These are phyloP conservation scores for Esperia sulphurella DNA, from an alignment of 2,888 invertebrate species.

Conservation along the genomic window DNA sequence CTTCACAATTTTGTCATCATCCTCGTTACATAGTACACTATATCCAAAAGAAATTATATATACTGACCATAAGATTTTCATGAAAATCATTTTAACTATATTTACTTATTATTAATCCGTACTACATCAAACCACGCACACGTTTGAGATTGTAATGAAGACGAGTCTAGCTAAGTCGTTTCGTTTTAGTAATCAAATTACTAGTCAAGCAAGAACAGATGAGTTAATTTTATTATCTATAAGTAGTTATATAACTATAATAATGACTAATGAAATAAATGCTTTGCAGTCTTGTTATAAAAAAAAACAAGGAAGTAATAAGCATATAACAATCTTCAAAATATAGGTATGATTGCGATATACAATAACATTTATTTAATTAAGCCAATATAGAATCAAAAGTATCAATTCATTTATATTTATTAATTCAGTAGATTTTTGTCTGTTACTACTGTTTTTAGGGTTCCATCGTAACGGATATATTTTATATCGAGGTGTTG, in stretches of 20 bases:
- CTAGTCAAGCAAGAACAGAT: constrained; percentile 55
- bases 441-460: too few species aligned
- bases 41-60: constrained; percentile 15
- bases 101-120: constrained; percentile 12
- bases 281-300: too few species aligned
- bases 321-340: too few species aligned
- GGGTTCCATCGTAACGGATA: too few species aligned
- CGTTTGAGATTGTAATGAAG: constrained; percentile 51
- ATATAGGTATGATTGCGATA: too few species aligned
- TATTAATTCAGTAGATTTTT: too few species aligned
- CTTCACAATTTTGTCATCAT: constrained; percentile 7
- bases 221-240: constrained; percentile 21
- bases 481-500: too few species aligned
- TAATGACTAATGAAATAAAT: constrained; percentile 42
- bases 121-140: constrained; percentile 41
- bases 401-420: too few species aligned
- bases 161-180: constrained; percentile 40
- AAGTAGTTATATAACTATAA: constrained; percentile 23
- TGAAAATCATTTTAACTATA: constrained; percentile 22
- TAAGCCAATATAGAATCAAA: too few species aligned
- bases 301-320: too few species aligned
- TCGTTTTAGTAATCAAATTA: constrained; percentile 37
- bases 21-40: constrained; percentile 24
- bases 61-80: constrained; percentile 17
- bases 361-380: too few species aligned